Percentiles rank a stretch among this genome's conserved stretches.
phyloP scores from a whole-genome alignment of 1,140 invertebrate genomes.

The Drosophila miranda region DNA sequence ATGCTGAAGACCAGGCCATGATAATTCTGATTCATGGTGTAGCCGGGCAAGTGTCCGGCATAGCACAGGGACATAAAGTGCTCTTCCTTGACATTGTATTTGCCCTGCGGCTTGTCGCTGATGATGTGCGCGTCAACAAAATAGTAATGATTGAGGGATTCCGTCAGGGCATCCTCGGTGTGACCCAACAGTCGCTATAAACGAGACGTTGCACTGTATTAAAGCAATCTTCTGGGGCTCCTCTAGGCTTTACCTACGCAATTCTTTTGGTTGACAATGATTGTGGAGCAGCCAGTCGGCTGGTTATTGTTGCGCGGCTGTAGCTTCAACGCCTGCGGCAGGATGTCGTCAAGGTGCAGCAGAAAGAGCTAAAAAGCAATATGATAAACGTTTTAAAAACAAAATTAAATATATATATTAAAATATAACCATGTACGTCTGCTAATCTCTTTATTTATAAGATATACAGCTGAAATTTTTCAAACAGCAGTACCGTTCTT shows the following conservation, averaged over 20 bases:
- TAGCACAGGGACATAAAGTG: slow-evolving; percentile 92
- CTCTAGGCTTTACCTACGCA: slow-evolving; percentile 58
- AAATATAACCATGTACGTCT: too few species aligned
- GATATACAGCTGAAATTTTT: too few species aligned
- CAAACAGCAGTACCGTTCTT: too few species aligned
- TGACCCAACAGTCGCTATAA: slow-evolving; percentile 90
- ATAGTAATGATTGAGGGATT: slow-evolving; percentile 91
- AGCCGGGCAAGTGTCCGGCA: slow-evolving; percentile 93
- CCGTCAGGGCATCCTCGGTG: slow-evolving; percentile 91
- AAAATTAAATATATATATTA: too few species aligned
- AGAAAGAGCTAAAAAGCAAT: slow-evolving; percentile 92
- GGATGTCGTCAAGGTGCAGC: slow-evolving; percentile 91
- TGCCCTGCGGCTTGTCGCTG: slow-evolving; percentile 85
- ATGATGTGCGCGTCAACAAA: slow-evolving; percentile 90
- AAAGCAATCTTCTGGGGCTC: not conserved
- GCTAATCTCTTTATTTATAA: too few species aligned
- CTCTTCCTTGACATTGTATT: slow-evolving; percentile 89
- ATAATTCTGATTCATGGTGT: slow-evolving; percentile 93
- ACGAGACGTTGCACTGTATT: not conserved
- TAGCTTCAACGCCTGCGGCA: slow-evolving; percentile 85
- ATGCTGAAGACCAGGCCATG: slow-evolving; percentile 92
- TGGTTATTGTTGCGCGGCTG: slow-evolving; percentile 83
- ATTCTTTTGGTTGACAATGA: slow-evolving; percentile 87
- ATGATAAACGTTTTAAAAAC: too few species aligned
- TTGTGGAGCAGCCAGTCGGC: slow-evolving; percentile 89